phyloP scores from a whole-genome alignment of 1,140 invertebrate species.

The Lepidurus couesii region DNA sequence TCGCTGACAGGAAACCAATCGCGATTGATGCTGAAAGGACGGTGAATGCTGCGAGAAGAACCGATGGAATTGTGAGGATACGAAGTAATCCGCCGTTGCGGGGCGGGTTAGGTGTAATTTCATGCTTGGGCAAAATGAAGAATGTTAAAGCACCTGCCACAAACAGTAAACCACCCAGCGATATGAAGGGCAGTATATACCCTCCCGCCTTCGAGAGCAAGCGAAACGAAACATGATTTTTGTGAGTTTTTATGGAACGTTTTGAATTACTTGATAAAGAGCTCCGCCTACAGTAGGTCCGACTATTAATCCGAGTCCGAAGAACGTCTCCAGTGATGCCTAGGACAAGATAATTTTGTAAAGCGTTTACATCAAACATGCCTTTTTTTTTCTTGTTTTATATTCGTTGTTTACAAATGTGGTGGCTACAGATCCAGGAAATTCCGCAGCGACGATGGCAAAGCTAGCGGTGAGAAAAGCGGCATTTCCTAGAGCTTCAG shows the following conservation, averaged over 20 bases:
- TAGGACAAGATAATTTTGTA: slow-evolving; percentile 41
- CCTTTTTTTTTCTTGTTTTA: slow-evolving; percentile 16
- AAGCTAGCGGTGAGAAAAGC: slow-evolving; percentile 87
- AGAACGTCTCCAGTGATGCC: slow-evolving; percentile 82
- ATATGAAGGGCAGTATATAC: slow-evolving; percentile 77
- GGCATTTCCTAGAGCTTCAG: slow-evolving; percentile 88
- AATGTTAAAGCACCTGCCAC: slow-evolving; percentile 66
- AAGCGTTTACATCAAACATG: slow-evolving; percentile 9
- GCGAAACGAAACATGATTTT: background rate
- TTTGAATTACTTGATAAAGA: slow-evolving; percentile 57
- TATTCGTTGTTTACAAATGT: slow-evolving; percentile 67
- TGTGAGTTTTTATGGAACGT: background rate
- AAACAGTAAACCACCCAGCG: slow-evolving; percentile 70
- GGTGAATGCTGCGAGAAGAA: slow-evolving; percentile 59
- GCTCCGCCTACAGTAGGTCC: slow-evolving; percentile 78
- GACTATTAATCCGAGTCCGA: slow-evolving; percentile 77
- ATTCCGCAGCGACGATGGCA: slow-evolving; percentile 88
- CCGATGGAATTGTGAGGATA: slow-evolving; percentile 61
- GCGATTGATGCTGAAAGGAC: slow-evolving; percentile 69
- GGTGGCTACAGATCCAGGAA: slow-evolving; percentile 80
- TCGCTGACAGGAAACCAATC: slow-evolving; percentile 74
- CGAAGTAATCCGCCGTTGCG: slow-evolving; percentile 44
- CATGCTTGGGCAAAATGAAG: slow-evolving; percentile 62
- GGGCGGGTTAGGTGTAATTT: slow-evolving; percentile 39
- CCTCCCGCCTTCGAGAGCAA: slow-evolving; percentile 53